These are phyloP conservation scores for Wiebesia pumilae DNA, from an alignment of 1,140 invertebrate species.

Conservation along the genomic window DNA sequence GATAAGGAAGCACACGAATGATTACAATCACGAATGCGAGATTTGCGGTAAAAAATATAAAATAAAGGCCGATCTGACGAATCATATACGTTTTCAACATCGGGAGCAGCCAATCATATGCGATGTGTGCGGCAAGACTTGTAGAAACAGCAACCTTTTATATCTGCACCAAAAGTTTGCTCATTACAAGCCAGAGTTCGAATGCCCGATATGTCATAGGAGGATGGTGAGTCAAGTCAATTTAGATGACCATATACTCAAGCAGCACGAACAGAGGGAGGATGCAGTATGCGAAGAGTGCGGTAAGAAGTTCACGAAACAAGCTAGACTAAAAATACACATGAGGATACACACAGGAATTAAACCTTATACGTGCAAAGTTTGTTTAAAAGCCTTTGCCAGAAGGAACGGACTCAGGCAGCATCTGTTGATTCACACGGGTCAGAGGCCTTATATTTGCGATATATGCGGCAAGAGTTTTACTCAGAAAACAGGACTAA, in stretches of 20 bases:
- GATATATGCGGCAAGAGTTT: slow-evolving; percentile 87
- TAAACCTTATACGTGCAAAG: slow-evolving; percentile 77
- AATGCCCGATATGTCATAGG: slow-evolving; percentile 71
- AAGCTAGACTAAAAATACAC: slow-evolving; percentile 78
- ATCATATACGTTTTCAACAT: slow-evolving; percentile 79
- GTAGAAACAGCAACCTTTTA: slow-evolving; percentile 70
- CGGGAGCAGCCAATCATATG: slow-evolving; percentile 82
- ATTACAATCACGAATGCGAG: slow-evolving; percentile 75
- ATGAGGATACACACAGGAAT: slow-evolving; percentile 79
- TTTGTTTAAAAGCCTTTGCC: slow-evolving; percentile 78
- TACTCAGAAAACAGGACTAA: slow-evolving; percentile 80
- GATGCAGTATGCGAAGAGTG: slow-evolving; percentile 77
- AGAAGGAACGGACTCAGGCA: slow-evolving; percentile 70
- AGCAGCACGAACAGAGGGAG: slow-evolving; percentile 71
- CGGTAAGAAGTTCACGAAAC: slow-evolving; percentile 76
- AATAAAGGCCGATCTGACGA: slow-evolving; percentile 77
- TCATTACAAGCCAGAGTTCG: slow-evolving; percentile 72
- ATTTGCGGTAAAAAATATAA: slow-evolving; percentile 77
- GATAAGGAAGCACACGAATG: slow-evolving; percentile 70
- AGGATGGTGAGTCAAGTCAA: slow-evolving; percentile 73
- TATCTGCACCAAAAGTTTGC: slow-evolving; percentile 73
- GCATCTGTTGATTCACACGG: slow-evolving; percentile 88
- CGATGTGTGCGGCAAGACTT: slow-evolving; percentile 79
- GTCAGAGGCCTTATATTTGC: slow-evolving; percentile 89
- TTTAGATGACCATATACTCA: slow-evolving; percentile 73